Conservation (phyloP, 2,797 vertebrate species). For the Huso huso region DNA sequence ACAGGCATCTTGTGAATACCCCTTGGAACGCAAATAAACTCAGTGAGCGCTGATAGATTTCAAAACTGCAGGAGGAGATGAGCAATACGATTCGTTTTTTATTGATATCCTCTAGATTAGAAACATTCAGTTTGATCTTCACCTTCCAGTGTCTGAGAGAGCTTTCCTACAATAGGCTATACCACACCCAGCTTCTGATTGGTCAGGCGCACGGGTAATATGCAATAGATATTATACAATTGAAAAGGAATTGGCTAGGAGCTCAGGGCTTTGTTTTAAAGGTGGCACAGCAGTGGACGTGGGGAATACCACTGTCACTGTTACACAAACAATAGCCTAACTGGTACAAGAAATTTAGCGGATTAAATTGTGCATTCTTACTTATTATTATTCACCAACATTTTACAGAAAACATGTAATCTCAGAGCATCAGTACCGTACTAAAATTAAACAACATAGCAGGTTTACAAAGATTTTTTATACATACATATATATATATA, state of each 20-base stretch:
- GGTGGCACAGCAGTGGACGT: background rate
- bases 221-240: constrained; percentile 34
- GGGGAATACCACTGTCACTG: background rate
- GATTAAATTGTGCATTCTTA: too few species aligned
- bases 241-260: constrained; percentile 35
- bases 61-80: constrained; percentile 7
- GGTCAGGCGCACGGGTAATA: constrained; percentile 31
- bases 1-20: constrained; percentile 2
- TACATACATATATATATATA: too few species aligned
- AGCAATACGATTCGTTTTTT: constrained; percentile 14
- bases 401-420: too few species aligned
- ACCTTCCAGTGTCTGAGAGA: constrained; percentile 10
- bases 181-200: constrained; percentile 31
- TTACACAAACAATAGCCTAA: background rate
- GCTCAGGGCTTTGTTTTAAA: background rate
- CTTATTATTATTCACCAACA: too few species aligned
- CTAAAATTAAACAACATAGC: too few species aligned
- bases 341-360: too few species aligned
- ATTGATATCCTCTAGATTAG: constrained; percentile 5
- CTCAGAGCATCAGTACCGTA: too few species aligned
- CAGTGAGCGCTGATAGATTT: constrained; percentile 7
- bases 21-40: constrained; percentile 14
- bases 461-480: too few species aligned
- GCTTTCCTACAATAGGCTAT: constrained; percentile 5
- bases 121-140: constrained; percentile 28